Conservation (phyloP, 2,888 invertebrate genomes). For the Eutolmus rufibarbis region DNA sequence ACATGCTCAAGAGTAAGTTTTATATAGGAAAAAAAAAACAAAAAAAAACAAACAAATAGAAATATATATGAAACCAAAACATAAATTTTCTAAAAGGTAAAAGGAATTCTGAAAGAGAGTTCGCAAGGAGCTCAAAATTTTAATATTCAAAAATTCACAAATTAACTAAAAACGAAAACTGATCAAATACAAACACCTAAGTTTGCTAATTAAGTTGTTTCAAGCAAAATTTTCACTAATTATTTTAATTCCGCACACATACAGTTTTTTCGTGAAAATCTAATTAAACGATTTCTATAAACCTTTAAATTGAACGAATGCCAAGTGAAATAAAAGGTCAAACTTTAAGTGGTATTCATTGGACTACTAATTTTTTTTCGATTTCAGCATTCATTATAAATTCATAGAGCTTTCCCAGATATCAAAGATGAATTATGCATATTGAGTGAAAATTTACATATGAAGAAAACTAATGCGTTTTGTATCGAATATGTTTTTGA, state of each 20-base stretch:
- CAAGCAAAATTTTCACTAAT: not conserved
- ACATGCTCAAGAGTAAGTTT: constrained; percentile 24
- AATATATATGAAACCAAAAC: not conserved
- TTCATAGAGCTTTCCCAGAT: too few species aligned
- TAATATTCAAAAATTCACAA: constrained; percentile 9
- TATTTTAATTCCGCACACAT: too few species aligned
- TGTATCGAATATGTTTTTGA: too few species aligned
- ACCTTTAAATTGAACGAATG: not conserved
- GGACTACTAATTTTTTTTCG: too few species aligned
- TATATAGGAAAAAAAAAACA: not conserved
- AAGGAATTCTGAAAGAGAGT: constrained; percentile 15
- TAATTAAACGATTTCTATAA: not conserved
- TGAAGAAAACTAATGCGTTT: too few species aligned
- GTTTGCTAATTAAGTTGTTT: constrained; percentile 11
- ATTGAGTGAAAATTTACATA: too few species aligned
- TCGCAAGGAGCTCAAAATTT: constrained; percentile 22
- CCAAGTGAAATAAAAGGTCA: not conserved
- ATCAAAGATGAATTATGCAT: too few species aligned
- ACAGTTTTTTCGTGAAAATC: too few species aligned
- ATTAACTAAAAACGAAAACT: constrained; percentile 18
- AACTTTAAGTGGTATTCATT: too few species aligned
- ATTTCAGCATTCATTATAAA: too few species aligned
- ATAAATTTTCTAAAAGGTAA: not conserved
- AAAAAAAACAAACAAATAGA: not conserved
- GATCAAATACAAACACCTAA: constrained; percentile 23